Percentiles rank a stretch among this genome's conserved stretches.
These are phyloP conservation scores for Spea hammondii DNA, from an alignment of 2,797 vertebrate species.

Conservation along the genomic window DNA sequence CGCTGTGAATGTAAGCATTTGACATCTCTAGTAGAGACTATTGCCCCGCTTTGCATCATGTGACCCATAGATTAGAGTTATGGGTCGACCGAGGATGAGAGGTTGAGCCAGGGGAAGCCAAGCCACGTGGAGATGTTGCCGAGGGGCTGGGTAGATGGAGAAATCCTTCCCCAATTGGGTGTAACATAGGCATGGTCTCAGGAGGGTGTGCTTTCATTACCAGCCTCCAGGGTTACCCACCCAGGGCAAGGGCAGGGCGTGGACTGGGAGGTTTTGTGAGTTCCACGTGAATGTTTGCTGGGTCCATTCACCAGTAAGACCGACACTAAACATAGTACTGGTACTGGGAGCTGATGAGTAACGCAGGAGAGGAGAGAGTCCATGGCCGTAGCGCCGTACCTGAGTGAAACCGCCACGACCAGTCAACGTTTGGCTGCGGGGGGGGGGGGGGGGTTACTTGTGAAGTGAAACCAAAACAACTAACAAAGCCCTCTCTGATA, in stretches of 20 bases:
- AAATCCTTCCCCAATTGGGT: conserved; percentile 10
- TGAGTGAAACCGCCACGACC: too few species aligned
- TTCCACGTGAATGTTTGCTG: neutral
- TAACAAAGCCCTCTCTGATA: too few species aligned
- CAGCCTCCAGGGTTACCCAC: neutral
- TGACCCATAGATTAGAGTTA: too few species aligned
- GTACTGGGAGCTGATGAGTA: neutral
- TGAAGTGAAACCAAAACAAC: too few species aligned
- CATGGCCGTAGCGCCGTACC: too few species aligned
- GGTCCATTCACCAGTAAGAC: neutral
- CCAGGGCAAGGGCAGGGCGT: neutral
- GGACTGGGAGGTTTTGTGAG: neutral
- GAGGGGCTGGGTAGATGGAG: conserved; percentile 1
- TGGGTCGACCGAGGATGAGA: neutral
- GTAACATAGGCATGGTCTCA: conserved; percentile 7
- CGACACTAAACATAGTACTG: neutral
- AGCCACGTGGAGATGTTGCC: conserved; percentile 16
- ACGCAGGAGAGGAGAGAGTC: too few species aligned
- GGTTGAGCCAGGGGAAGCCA: conserved; percentile 10
- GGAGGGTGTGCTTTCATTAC: neutral
- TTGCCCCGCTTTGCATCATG: too few species aligned
- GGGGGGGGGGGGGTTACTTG: too few species aligned
- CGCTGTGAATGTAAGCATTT: too few species aligned
- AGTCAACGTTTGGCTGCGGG: too few species aligned
- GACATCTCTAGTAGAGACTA: too few species aligned